Evolutionary conservation across 2,888 invertebrate genomes (phyloP).

Genomic region (Pseudococcus viburni): DNA sequence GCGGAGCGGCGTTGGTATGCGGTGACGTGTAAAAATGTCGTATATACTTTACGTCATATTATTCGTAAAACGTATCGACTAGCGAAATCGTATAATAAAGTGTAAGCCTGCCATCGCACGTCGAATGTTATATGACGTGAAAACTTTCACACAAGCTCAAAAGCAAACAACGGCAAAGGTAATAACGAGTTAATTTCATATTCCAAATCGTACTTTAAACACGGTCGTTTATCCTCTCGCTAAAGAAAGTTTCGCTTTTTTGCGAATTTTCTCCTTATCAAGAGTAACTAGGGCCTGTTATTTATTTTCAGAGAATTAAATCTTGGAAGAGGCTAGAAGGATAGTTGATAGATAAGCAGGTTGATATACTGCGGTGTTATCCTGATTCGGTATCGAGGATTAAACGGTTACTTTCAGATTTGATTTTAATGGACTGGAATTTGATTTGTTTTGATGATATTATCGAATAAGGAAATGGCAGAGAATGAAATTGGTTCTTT

Average conservation of each 20-base stretch:
- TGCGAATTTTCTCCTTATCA: background rate
- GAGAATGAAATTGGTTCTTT: no score
- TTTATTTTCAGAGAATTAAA: background rate
- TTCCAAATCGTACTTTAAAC: background rate
- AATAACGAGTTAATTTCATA: slow-evolving; percentile 30
- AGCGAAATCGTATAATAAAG: slow-evolving; percentile 27
- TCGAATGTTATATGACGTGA: slow-evolving; percentile 2
- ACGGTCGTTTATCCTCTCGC: background rate
- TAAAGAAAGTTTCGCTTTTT: background rate
- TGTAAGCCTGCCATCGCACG: background rate
- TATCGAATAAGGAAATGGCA: background rate
- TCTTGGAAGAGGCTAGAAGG: background rate
- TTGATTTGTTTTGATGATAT: background rate
- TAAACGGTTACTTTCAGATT: background rate
- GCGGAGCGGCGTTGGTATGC: background rate
- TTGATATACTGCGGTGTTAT: background rate
- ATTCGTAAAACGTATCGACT: slow-evolving; percentile 34
- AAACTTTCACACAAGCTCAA: slow-evolving; percentile 37
- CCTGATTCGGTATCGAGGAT: background rate
- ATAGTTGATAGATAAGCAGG: background rate
- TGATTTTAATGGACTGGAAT: slow-evolving; percentile 8
- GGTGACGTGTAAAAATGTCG: background rate
- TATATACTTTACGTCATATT: slow-evolving; percentile 7
- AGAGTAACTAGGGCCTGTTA: background rate
- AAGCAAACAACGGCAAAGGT: slow-evolving; percentile 13